phyloP scores from a whole-genome alignment of 2,797 vertebrate species.

The Acanthopagrus latus region DNA sequence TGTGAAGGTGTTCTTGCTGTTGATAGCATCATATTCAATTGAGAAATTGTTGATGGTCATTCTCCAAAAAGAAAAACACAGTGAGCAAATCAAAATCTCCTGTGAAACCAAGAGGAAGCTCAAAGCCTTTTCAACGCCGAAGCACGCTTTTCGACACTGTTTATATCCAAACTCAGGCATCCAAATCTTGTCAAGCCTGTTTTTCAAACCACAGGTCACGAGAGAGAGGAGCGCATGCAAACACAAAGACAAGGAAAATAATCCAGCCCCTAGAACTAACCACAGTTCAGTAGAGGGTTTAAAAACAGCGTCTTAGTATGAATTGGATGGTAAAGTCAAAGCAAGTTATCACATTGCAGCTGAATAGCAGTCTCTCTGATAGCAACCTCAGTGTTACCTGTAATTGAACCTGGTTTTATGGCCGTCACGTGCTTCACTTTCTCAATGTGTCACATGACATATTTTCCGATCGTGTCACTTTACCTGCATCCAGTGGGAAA shows the following conservation, averaged over 20 bases:
- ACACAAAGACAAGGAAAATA: neutral
- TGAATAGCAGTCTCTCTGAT: neutral
- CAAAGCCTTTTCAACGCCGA: rapidly evolving
- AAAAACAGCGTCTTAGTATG: neutral
- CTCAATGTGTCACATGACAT: neutral
- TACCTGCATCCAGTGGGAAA: neutral
- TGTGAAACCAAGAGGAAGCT: neutral
- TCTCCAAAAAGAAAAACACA: neutral
- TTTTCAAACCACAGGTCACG: neutral
- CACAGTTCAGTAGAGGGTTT: neutral
- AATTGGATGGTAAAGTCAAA: neutral
- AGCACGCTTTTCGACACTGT: rapidly evolving
- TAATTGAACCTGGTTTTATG: neutral
- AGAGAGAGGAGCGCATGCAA: neutral
- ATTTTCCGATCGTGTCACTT: neutral
- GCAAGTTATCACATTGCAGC: neutral
- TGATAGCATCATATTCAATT: conserved; percentile 80
- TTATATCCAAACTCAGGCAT: neutral
- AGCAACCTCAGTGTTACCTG: neutral
- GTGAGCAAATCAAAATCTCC: neutral
- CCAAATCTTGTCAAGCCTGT: conserved; percentile 18
- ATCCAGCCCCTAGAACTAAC: too few species aligned
- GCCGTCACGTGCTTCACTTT: neutral
- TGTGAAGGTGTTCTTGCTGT: conserved; percentile 77
- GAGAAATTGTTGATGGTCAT: conserved; percentile 71